Percentiles rank a stretch among this genome's conserved stretches.
Evolutionary conservation across 2,113 vertebrate species (phyloP).

Genomic region (Semnornis frantzii): DNA sequence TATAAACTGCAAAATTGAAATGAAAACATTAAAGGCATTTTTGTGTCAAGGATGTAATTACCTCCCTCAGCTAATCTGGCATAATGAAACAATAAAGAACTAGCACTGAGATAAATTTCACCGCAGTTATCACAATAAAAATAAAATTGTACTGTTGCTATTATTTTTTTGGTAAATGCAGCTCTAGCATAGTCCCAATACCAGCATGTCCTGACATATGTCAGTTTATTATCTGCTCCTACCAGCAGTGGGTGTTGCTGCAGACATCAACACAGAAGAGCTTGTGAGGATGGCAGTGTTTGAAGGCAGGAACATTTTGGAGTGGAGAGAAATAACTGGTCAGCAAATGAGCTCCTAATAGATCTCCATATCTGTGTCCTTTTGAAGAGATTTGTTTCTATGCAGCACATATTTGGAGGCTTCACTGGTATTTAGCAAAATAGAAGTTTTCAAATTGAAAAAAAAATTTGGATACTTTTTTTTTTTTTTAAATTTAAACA

Average conservation of each 20-base stretch:
- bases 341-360: conserved; percentile 13
- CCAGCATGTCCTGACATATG: conserved; percentile 64
- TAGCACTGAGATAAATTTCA: conserved; percentile 68
- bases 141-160: conserved; percentile 74
- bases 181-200: conserved; percentile 17
- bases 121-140: conserved; percentile 73
- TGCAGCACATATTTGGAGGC: conserved; percentile 1
- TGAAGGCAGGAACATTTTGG: conserved; percentile 35
- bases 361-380: background rate
- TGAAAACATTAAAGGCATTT: conserved; percentile 73
- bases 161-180: conserved; percentile 64
- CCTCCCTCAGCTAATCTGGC: conserved; percentile 68
- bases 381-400: conserved; percentile 20
- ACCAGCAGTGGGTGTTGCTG: conserved; percentile 43
- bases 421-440: conserved; percentile 41
- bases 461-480: conserved; percentile 6
- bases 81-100: conserved; percentile 70
- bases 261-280: conserved; percentile 31
- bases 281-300: conserved; percentile 30
- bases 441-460: conserved; percentile 23
- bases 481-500: conserved; percentile 45
- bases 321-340: conserved; percentile 14
- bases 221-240: conserved; percentile 61
- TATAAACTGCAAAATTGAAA: conserved; percentile 67
- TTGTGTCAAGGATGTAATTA: conserved; percentile 72